Evolutionary conservation across 2,888 invertebrate species (phyloP), one percentile per base, ranked within the genome.

Genomic region (Heliconius ismenius): DNA sequence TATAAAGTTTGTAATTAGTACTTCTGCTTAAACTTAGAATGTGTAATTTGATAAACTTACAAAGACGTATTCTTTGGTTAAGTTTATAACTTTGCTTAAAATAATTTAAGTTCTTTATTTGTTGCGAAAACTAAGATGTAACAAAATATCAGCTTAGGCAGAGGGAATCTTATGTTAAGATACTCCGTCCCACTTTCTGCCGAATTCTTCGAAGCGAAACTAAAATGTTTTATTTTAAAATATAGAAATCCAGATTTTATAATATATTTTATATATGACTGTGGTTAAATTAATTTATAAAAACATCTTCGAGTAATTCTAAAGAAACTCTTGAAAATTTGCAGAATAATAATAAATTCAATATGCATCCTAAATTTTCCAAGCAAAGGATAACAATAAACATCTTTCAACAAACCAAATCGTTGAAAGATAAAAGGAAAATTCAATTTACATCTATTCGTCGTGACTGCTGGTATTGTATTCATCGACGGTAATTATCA

Each of bases 11-110:
- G 39, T 65, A 76, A 72, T 72, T 39, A 26, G 54, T 64, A 43
- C 28, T 36, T 49, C 15, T 26, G 7, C 36, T 49, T 36, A 54
- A 70, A 58, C 54, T 76, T 64, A 64, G 75, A 43, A 62, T 70
- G 64, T 58, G 28, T 26, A 65, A 65, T 72, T 70, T 65, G 28
- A 76, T 70, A 58, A 72, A 72, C 65, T 76, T 64, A 64, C 28
- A n/a, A 75, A 69, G 39, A 63, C 13, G 15, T 62, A 26, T 4
- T 21, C 26, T 39, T 54, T 76, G 21, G n/a, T 70, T 63, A 43
- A 64, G 18, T 24, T 62, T 24, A 60, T n/a, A 18, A 6, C 62
- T 73, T 68, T 49, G 11, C 28, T n/a, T 21, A 54, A 69, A 28
- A 11, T 13, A 65, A 36, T 65, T n/a, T 54, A 54, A 39, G 18